Conservation (phyloP, 2,888 invertebrate species). For the Phortica magna region DNA sequence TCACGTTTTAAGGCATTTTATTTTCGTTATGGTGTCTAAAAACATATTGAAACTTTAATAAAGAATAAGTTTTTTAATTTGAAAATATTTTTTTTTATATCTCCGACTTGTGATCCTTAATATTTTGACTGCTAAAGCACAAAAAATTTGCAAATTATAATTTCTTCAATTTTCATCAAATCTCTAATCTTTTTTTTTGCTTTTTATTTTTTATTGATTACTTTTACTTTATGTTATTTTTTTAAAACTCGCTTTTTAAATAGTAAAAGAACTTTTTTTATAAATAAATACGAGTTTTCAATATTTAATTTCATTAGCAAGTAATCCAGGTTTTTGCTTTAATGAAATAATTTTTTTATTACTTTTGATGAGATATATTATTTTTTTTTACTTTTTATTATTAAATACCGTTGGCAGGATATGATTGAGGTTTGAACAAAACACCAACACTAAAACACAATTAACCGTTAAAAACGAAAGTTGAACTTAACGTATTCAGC, state of each 20-base stretch:
- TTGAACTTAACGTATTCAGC: conserved; percentile 73
- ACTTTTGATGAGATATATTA: background rate
- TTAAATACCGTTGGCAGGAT: conserved; percentile 48
- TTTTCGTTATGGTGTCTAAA: too few relatives aligned
- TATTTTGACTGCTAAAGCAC: too few relatives aligned
- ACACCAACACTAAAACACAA: background rate
- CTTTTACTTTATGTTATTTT: background rate
- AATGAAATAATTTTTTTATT: background rate
- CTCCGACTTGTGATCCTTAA: too few relatives aligned
- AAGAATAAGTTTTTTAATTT: too few relatives aligned
- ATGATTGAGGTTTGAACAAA: background rate
- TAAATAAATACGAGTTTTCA: background rate
- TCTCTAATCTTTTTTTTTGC: too few relatives aligned
- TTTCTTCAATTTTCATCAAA: too few relatives aligned
- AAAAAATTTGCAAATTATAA: too few relatives aligned
- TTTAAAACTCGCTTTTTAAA: background rate
- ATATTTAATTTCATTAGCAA: conserved; percentile 36
- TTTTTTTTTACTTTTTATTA: background rate
- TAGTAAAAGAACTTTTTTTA: background rate
- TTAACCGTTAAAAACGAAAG: conserved; percentile 41
- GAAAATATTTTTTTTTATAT: too few relatives aligned
- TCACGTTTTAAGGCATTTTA: too few relatives aligned
- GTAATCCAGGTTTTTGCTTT: conserved; percentile 41
- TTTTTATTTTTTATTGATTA: background rate
- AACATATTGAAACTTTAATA: too few relatives aligned